Conservation (phyloP, 2,888 invertebrate species). For the Acrobasis repandana region DNA sequence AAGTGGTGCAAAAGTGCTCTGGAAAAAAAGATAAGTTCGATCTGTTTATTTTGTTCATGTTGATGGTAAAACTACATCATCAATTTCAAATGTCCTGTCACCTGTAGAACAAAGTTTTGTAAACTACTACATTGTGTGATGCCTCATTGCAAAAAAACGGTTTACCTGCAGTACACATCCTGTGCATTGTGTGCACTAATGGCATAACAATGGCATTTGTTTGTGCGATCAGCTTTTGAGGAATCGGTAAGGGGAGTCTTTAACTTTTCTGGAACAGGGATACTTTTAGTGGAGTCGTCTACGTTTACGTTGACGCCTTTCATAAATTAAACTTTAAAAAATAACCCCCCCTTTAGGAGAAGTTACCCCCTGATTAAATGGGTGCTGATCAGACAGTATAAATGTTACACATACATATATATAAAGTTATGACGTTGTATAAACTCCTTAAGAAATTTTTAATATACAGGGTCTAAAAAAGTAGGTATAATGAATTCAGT, state of each 20-base stretch:
- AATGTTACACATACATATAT: no score
- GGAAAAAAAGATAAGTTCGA: no score
- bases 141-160: constrained; percentile 46
- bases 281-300: neutral
- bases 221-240: neutral
- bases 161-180: constrained; percentile 55
- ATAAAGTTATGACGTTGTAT: no score
- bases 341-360: no score
- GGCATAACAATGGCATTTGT: constrained; percentile 27
- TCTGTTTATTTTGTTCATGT: neutral
- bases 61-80: neutral
- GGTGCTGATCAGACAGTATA: no score
- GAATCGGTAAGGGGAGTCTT: neutral
- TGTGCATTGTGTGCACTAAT: constrained; percentile 47
- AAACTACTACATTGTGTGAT: constrained; percentile 29
- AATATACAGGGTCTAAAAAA: no score
- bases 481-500: no score
- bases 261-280: neutral
- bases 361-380: no score
- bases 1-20: no score
- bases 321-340: no score
- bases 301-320: neutral
- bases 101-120: neutral
- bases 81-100: neutral
- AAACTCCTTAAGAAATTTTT: no score